A percentile compares a stretch with the other conserved stretches of the same genome.
phyloP scores from a whole-genome alignment of 2,888 invertebrate species.

The Philonicus albiceps region DNA sequence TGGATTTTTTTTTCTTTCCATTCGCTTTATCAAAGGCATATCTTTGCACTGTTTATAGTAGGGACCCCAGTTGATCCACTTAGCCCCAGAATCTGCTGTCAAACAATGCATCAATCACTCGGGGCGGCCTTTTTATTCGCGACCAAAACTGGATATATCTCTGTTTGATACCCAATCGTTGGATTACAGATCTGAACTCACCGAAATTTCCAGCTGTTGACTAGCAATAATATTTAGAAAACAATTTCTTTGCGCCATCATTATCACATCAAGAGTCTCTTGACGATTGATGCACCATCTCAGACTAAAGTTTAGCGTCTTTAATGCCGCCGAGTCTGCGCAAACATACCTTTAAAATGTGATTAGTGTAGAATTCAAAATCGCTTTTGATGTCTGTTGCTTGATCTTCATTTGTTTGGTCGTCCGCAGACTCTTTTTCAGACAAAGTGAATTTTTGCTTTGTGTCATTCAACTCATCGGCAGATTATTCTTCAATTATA shows the following conservation, averaged over 20 bases:
- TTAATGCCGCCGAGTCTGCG: not conserved
- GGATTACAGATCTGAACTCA: not conserved
- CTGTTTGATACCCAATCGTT: not conserved
- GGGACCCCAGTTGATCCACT: constrained; percentile 18
- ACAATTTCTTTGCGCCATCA: constrained; percentile 33
- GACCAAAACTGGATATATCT: not conserved
- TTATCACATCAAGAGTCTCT: constrained; percentile 20
- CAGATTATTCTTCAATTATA: constrained; percentile 4
- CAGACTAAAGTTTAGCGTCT: not conserved
- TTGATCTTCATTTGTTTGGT: constrained; percentile 4
- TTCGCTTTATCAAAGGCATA: not conserved
- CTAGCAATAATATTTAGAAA: constrained; percentile 41
- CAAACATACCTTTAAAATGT: constrained; percentile 11
- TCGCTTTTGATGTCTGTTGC: constrained; percentile 12
- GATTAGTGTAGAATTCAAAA: not conserved
- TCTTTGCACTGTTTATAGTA: not conserved
- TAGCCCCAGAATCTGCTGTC: constrained; percentile 16
- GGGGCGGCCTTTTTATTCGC: constrained; percentile 27
- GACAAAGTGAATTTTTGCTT: constrained; percentile 14
- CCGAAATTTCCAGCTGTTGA: constrained; percentile 37
- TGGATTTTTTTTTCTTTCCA: not conserved
- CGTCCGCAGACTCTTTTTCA: not conserved
- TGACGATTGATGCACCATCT: not conserved
- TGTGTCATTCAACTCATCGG: not conserved
- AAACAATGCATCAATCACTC: constrained; percentile 13